Percentiles rank a stretch among this genome's conserved stretches.
These are phyloP conservation scores for Umimayanthus chanpuru DNA, from an alignment of 92 coral and sea anemone species.

Conservation along the genomic window DNA sequence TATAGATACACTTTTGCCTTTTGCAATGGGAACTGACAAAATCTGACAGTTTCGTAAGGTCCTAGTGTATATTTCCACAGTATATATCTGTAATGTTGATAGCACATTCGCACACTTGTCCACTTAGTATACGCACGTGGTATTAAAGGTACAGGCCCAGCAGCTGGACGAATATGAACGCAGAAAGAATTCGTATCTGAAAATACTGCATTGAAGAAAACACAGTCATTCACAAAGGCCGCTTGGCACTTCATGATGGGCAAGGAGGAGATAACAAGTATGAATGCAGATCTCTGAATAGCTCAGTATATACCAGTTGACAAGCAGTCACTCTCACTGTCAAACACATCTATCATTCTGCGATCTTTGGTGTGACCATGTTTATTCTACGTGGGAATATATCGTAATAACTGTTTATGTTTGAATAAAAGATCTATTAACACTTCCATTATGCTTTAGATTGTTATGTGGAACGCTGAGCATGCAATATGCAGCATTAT, in stretches of 20 bases:
- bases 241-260: neutral
- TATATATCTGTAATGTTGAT: neutral
- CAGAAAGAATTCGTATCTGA: neutral
- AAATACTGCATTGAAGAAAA: neutral
- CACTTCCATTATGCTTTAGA: conserved; percentile 54
- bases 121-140: neutral
- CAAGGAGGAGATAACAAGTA: conserved; percentile 29
- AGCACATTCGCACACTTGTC: neutral
- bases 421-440: conserved; percentile 68
- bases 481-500: conserved; percentile 38
- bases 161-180: neutral
- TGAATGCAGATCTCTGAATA: conserved; percentile 40
- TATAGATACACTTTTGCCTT: too few species aligned
- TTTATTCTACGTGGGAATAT: conserved; percentile 59
- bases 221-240: neutral
- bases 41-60: neutral
- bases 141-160: neutral
- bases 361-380: conserved; percentile 44
- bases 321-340: conserved; percentile 32
- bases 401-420: conserved; percentile 66
- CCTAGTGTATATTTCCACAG: neutral
- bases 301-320: conserved; percentile 30
- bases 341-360: conserved; percentile 31
- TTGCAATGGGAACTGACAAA: too few species aligned
- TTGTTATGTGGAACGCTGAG: conserved; percentile 46